Evolutionary conservation across 2,797 vertebrate genomes (phyloP).

Genomic region (Phataginus tricuspis): DNA sequence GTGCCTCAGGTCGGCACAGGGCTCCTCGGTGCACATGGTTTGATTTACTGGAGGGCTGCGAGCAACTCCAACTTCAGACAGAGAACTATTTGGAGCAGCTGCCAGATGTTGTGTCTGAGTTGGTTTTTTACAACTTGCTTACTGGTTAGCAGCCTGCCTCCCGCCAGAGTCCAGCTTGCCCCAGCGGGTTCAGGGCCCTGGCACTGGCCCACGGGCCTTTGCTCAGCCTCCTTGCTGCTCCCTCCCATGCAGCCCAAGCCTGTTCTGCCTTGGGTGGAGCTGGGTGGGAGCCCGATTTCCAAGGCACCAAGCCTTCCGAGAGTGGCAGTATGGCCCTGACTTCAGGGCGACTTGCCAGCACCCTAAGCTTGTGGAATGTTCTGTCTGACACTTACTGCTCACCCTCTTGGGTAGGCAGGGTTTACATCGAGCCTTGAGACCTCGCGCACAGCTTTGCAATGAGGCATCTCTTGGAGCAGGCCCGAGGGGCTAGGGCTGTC

Average conservation of each 20-base stretch:
- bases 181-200: constrained; percentile 64
- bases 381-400: neutral
- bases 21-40: constrained; percentile 79
- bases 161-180: constrained; percentile 48
- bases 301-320: neutral
- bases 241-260: neutral
- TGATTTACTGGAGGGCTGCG: constrained; percentile 77
- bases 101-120: constrained; percentile 89
- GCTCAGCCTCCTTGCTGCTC: neutral
- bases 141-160: constrained; percentile 78
- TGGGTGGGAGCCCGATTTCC: neutral
- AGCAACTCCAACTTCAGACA: constrained; percentile 85
- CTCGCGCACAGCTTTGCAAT: neutral
- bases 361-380: neutral
- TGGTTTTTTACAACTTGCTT: constrained; percentile 82
- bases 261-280: neutral
- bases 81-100: constrained; percentile 85
- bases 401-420: neutral
- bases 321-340: neutral
- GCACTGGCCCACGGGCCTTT: neutral
- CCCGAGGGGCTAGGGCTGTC: neutral
- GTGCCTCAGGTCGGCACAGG: constrained; percentile 55
- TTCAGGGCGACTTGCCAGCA: neutral
- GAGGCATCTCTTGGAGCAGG: neutral
- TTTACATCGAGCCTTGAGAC: neutral